phyloP scores from a whole-genome alignment of 2,113 vertebrate genomes.

The Archilochus colubris region DNA sequence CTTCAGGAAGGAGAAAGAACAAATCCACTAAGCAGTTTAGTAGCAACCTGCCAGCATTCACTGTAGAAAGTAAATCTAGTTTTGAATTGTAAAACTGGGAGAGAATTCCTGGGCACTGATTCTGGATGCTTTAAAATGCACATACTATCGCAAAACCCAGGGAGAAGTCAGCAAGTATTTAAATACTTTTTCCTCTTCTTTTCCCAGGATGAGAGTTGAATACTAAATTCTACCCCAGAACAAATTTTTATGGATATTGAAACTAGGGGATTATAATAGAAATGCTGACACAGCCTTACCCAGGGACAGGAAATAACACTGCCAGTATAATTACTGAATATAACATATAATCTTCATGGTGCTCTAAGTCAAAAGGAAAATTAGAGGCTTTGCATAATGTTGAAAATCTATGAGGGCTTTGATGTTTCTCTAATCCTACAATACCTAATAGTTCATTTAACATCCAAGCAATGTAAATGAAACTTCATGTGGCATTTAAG shows the following conservation, averaged over 20 bases:
- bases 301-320: conserved; percentile 13
- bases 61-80: background rate
- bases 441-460: conserved; percentile 1
- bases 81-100: conserved; percentile 39
- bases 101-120: conserved; percentile 19
- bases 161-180: background rate
- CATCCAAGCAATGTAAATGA: background rate
- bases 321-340: background rate
- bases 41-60: background rate
- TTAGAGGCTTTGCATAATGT: conserved; percentile 44
- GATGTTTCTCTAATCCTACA: conserved; percentile 14
- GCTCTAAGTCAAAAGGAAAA: conserved; percentile 54
- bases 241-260: conserved; percentile 53
- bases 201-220: conserved; percentile 51
- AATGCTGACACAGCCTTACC: conserved; percentile 53
- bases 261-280: conserved; percentile 51
- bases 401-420: background rate
- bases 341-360: background rate
- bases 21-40: conserved; percentile 11
- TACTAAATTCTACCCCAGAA: conserved; percentile 29
- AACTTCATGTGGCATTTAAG: background rate
- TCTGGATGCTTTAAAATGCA: background rate
- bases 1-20: background rate
- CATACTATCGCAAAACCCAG: background rate
- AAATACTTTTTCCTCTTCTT: conserved; percentile 28